Evolutionary conservation across 2,888 invertebrate species (phyloP).

Genomic region (Phengaris alcon): DNA sequence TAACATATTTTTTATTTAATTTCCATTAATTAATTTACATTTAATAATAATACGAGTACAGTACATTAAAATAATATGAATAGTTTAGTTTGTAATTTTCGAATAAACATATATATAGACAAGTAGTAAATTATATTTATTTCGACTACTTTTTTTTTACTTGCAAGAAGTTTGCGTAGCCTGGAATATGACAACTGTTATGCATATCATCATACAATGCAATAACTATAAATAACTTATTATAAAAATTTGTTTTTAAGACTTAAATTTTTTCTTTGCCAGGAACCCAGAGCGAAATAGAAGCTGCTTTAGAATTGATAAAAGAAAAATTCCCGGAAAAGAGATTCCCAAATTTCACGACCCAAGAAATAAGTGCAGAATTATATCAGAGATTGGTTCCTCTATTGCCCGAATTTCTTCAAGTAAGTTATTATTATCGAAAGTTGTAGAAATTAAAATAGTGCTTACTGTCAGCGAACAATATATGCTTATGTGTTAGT

Average conservation of each 20-base stretch:
- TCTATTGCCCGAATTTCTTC: slow-evolving; percentile 77
- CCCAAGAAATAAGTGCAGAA: slow-evolving; percentile 79
- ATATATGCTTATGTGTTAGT: slow-evolving; percentile 46
- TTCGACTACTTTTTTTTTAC: too few species aligned
- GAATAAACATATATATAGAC: too few species aligned
- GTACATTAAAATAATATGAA: too few species aligned
- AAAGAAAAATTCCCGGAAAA: slow-evolving; percentile 90
- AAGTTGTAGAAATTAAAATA: neutral
- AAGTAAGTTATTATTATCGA: slow-evolving; percentile 58
- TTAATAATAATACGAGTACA: too few species aligned
- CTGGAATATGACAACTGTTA: too few species aligned
- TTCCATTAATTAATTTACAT: too few species aligned
- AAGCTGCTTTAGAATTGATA: slow-evolving; percentile 90
- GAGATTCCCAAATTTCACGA: slow-evolving; percentile 88
- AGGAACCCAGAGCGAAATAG: slow-evolving; percentile 88
- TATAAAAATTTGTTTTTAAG: neutral
- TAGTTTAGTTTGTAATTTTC: too few species aligned
- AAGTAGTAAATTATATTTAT: too few species aligned
- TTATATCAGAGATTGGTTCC: slow-evolving; percentile 73
- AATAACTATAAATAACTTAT: slow-evolving; percentile 4
- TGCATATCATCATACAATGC: too few species aligned
- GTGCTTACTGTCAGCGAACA: slow-evolving; percentile 22
- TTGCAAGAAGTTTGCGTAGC: too few species aligned
- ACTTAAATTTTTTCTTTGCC: slow-evolving; percentile 28
- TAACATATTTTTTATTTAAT: too few species aligned